Evolutionary conservation across 2,797 vertebrate species (phyloP), one percentile per base, ranked within the genome.

Genomic region (Harpagifer antarcticus): DNA sequence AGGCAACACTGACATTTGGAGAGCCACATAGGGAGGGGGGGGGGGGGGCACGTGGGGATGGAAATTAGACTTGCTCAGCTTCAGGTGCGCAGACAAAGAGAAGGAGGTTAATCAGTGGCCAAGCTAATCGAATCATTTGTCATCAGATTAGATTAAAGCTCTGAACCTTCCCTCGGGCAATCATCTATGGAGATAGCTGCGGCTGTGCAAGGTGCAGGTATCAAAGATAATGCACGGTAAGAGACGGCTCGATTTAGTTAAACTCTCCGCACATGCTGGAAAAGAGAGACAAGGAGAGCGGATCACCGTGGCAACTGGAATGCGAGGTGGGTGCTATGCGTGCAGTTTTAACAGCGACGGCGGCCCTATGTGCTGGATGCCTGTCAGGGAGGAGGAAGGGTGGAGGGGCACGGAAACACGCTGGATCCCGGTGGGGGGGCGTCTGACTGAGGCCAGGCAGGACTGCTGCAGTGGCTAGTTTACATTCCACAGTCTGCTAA

Each of bases 401-500:
- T 40, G 15, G 8, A 17, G 23, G n/a, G 52, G 33, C 23, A 16
- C 61, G 37, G n/a, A 69, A 44, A 44, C 19, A 15, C 12, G 53
- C 44, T 31, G 33, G 61, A 72, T 82, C 79, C 78, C 16, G 19
- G 49, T 33, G 75, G 72, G 79, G 70, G 45, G 65, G 70, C 16
- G 45, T 70, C 68, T 77, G 76, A 71, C 82, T 68, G 82, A 86
- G 80, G 60, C 83, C 82, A 68, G 62, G 52, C 66, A 78, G 50
- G 77, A 89, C 62, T 83, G 81, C 85, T 89, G 84, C 92, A 90
- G 84, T 86, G 83, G 83, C 80, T 90, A 82, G 89, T 94, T 93
- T 91, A 90, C 89, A 92, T 92, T 93, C 90, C 87, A 89, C 81
- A 72, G 78, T 83, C 72, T 44, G 66, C 78, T 61, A 63, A 78